These are phyloP conservation scores for Tetraodon nigroviridis DNA, from an alignment of 2,113 vertebrate species.

Conservation along the genomic window DNA sequence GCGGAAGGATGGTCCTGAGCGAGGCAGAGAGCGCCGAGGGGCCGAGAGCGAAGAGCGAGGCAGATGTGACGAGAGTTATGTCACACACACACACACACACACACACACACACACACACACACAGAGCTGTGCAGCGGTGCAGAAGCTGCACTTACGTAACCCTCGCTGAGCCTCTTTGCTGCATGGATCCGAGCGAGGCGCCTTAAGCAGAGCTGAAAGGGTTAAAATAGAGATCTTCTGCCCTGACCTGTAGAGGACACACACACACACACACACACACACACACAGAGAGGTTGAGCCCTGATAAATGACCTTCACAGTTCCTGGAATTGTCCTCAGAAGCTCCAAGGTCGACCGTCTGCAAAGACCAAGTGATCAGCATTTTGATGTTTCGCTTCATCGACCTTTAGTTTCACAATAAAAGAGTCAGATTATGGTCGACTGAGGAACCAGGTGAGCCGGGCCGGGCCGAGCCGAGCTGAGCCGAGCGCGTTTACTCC, in stretches of 20 bases:
- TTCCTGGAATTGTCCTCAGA: no score
- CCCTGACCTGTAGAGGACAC: constrained; percentile 10
- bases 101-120: constrained; percentile 34
- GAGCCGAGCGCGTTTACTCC: no score
- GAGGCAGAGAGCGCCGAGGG: background rate
- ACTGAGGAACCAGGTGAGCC: no score
- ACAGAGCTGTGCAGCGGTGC: constrained; percentile 37
- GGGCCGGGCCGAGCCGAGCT: no score
- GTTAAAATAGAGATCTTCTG: constrained; percentile 13
- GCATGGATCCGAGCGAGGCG: background rate
- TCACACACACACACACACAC: constrained; percentile 31
- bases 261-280: background rate
- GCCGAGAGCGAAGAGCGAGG: background rate
- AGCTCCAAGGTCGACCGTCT: no score
- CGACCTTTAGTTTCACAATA: no score
- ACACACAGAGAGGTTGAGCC: background rate
- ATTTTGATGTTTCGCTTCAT: no score
- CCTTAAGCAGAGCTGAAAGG: background rate
- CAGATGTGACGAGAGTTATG: constrained; percentile 30
- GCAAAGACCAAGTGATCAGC: no score
- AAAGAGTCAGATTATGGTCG: no score
- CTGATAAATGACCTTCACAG: no score
- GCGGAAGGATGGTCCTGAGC: background rate
- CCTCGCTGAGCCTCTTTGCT: constrained; percentile 11
- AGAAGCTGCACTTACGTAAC: constrained; percentile 43